A percentile compares a stretch with the other conserved stretches of the same genome.
phyloP scores from a whole-genome alignment of 2,113 vertebrate genomes.

The Odobenus rosmarus region DNA sequence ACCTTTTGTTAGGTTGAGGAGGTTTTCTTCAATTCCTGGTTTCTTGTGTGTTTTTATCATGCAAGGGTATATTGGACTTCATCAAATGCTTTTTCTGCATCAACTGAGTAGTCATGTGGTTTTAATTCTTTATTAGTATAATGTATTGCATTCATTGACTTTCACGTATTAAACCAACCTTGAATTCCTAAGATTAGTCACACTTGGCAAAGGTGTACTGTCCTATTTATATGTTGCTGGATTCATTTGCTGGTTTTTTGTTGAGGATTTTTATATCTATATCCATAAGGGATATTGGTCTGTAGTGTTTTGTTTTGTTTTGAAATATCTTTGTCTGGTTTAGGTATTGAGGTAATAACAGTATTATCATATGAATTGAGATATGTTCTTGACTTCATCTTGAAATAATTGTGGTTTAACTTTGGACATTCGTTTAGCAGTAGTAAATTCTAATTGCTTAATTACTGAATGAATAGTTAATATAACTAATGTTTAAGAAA shows the following conservation, averaged over 20 bases:
- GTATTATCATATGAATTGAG: not conserved
- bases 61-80: not conserved
- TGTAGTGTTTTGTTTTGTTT: conserved; percentile 13
- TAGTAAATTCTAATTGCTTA: conserved; percentile 25
- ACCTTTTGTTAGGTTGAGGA: conserved; percentile 28
- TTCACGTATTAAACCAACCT: conserved; percentile 31
- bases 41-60: conserved; percentile 23
- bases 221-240: conserved; percentile 9
- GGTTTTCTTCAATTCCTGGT: not conserved
- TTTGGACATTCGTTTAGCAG: not conserved
- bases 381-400: not conserved
- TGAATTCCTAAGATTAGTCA: conserved; percentile 45
- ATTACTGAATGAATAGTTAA: conserved; percentile 25
- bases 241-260: conserved; percentile 40
- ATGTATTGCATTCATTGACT: not conserved
- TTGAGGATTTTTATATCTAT: conserved; percentile 36
- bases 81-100: not conserved
- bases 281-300: not conserved
- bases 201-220: not conserved
- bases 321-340: not conserved
- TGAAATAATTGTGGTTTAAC: conserved; percentile 40
- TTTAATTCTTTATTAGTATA: conserved; percentile 32
- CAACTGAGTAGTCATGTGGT: not conserved
- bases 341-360: conserved; percentile 11
- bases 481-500: conserved; percentile 29